Percentiles rank a stretch among this genome's conserved stretches.
Evolutionary conservation across 2,888 invertebrate genomes (phyloP).

Genomic region (Clostera curtula): DNA sequence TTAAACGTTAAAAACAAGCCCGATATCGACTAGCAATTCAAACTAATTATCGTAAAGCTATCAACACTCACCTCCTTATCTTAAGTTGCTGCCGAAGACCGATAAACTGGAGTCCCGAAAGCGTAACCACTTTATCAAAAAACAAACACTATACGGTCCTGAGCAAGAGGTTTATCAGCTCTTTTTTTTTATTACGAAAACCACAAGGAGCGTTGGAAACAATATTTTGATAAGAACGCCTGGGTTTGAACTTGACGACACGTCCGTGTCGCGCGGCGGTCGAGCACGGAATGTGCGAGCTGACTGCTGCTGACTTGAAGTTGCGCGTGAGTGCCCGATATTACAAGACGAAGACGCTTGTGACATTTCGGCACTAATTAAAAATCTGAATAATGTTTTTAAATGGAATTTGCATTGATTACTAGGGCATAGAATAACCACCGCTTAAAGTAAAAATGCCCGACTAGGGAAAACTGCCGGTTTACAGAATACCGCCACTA

Average conservation of each 20-base stretch:
- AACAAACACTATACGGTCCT: slow-evolving; percentile 47
- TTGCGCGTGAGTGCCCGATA: slow-evolving; percentile 38
- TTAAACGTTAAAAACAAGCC: slow-evolving; percentile 18
- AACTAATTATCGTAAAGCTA: slow-evolving; percentile 67
- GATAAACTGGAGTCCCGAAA: slow-evolving; percentile 53
- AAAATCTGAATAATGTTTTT: too few relatives aligned
- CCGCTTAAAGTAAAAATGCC: too few relatives aligned
- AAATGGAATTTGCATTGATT: too few relatives aligned
- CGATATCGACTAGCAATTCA: slow-evolving; percentile 27
- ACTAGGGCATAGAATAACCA: too few relatives aligned
- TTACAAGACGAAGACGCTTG: background rate
- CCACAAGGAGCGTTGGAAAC: slow-evolving; percentile 26
- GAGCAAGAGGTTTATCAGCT: slow-evolving; percentile 32
- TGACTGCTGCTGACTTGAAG: slow-evolving; percentile 26
- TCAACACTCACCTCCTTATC: slow-evolving; percentile 69
- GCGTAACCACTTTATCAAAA: slow-evolving; percentile 45
- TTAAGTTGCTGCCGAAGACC: slow-evolving; percentile 45
- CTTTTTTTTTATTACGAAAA: slow-evolving; percentile 45
- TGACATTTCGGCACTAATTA: too few relatives aligned
- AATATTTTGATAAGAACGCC: slow-evolving; percentile 34
- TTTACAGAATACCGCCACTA: too few relatives aligned
- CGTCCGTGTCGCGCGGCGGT: slow-evolving; percentile 38
- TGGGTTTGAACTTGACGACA: slow-evolving; percentile 19
- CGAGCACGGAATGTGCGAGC: slow-evolving; percentile 42
- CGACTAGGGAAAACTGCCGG: too few relatives aligned